Base-by-base conservation (phyloP, 1,140 invertebrate genomes). In the Ctenoplectra terminalis region DNA sequence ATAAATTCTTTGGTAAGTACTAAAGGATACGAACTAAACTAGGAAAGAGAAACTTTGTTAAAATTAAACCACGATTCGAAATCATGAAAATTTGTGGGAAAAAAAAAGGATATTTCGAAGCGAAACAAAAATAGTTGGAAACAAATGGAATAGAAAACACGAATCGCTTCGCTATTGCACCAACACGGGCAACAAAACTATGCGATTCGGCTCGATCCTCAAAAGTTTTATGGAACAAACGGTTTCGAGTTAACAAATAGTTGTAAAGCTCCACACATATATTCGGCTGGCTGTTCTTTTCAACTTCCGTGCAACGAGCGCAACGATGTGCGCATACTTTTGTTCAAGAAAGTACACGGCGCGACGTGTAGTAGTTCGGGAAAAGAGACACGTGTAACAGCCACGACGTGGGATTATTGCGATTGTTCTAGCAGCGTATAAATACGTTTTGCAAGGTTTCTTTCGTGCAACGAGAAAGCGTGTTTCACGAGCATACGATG, bases 171-270 rank as follows among this genome's bases (percentile, higher is more conserved):
- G 34, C 48, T 20, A 43, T 29, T 1, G 17, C 34, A 0, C 9
- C 1, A 9, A 20, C 26, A 29, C 9, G 17, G 23, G 4, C 8
- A 26, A n/a, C 37, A n/a, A 23, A 43, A 31, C 9, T 7, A 15
- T 31, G 7, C 40, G 26, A 54, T 9, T 23, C 6, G 23, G n/a
- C 17, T 20, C 6, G 7, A 23, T 37, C 9, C 5, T 31, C 11
- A 1, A 64, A 74, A 75, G 37, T 74, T 81, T 58, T 37, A n/a
- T 26, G n/a, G 29, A 31, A 75, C 67, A 52, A 72, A 75, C 60
- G 48, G 20, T 75, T 56, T 64, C 60, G 37, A 37, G 71, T 81
- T 74, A 66, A 81, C 78, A 66, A 66, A 66, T 74, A 81, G 48
- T 72, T 54, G 71, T 5, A 46, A 54, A 29, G 11, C 9, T 2